These are phyloP conservation scores for Dendrophyllia cribrosa DNA, from an alignment of 64 coral and sea anemone genomes.

Conservation along the genomic window DNA sequence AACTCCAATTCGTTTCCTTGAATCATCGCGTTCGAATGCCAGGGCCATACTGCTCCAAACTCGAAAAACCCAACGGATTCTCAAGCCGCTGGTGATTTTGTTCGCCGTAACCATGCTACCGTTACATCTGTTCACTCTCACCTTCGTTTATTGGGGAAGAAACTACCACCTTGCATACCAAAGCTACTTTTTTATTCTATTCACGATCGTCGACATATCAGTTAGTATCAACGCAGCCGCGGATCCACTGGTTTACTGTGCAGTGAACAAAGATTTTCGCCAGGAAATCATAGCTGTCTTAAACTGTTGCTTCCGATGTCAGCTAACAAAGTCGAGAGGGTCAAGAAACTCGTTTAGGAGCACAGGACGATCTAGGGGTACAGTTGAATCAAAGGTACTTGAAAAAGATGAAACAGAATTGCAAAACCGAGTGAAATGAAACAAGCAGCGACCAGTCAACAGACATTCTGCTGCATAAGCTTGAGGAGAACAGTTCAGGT, in stretches of 20 bases:
- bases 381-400: no score
- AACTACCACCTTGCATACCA: background rate
- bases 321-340: background rate
- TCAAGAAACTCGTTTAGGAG: no score
- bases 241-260: conserved; percentile 61
- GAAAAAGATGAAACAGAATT: no score
- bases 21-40: background rate
- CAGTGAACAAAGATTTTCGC: conserved; percentile 53
- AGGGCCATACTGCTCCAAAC: conserved; percentile 50
- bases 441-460: no score
- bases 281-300: background rate
- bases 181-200: background rate
- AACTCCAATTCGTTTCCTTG: background rate
- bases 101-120: conserved; percentile 65
- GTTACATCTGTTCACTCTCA: conserved; percentile 1
- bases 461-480: background rate
- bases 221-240: conserved; percentile 29
- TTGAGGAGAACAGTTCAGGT: background rate
- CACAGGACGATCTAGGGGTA: no score
- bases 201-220: background rate
- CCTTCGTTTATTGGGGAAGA: background rate
- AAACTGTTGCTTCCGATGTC: background rate
- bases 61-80: conserved; percentile 53
- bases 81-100: conserved; percentile 47
- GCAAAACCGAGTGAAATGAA: no score